Evolutionary conservation across 2,113 vertebrate genomes (phyloP).

Genomic region (Eonycteris spelaea): DNA sequence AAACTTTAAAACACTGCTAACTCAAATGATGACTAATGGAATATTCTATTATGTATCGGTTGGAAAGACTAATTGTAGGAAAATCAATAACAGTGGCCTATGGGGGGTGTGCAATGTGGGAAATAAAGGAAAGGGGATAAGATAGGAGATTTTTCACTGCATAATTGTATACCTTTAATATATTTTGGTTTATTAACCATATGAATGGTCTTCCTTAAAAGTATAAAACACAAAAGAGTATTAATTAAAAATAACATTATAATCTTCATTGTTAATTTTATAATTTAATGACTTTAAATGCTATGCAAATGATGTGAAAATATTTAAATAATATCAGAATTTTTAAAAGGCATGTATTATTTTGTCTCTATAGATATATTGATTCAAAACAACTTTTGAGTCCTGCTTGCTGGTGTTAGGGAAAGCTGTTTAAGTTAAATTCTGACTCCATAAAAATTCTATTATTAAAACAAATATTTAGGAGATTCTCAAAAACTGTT

Average conservation of each 20-base stretch:
- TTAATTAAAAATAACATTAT: not conserved
- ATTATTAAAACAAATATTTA: not conserved
- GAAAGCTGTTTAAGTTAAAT: not conserved
- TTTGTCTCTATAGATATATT: not conserved
- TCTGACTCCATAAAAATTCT: not conserved
- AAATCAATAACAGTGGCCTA: not conserved
- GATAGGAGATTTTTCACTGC: not conserved
- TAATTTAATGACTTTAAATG: not conserved
- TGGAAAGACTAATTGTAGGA: not conserved
- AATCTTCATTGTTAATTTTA: not conserved
- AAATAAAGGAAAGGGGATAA: not conserved
- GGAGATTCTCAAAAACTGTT: not conserved
- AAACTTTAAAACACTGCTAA: not conserved
- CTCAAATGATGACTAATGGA: not conserved
- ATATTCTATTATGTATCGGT: not conserved
- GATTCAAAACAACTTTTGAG: not conserved
- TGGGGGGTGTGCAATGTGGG: not conserved
- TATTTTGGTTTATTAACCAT: not conserved
- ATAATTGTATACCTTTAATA: not conserved
- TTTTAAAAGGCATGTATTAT: not conserved
- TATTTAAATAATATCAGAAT: not conserved
- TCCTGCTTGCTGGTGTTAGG: not conserved
- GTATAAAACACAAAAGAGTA: not conserved
- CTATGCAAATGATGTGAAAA: not conserved
- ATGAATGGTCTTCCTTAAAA: not conserved